Base-by-base conservation (phyloP, 2,113 vertebrate genomes). In the Ascaphus truei region DNA sequence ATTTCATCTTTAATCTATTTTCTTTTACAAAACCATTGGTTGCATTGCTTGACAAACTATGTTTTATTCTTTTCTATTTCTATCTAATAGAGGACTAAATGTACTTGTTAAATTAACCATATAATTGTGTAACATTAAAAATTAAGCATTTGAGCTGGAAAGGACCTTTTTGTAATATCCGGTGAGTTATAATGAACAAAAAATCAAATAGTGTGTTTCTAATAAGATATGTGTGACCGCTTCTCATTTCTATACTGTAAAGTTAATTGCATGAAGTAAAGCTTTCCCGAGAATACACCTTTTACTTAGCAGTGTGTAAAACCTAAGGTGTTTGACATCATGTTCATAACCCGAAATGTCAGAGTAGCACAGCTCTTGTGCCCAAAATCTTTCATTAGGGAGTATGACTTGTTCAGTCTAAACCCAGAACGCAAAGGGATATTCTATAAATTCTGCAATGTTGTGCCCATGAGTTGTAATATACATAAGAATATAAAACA, bases 301-400 rank as follows among this genome's bases (percentile, higher is more conserved):
- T 65, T 29, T 36, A 65, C 33, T 26, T 53, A 55, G n/a, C 36
- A 41, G 50, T 22, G 55, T 22, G 37, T 50, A 15, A n/a, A 66
- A 66, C 53, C 55, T 53, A 66, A 55, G 50, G 33, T 29, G 55
- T 66, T 33, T 50, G 22, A 29, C 62, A 66, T 15, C 62, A 64
- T 66, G 48, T 53, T 27, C 55, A 53, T 66, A 66, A 66, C 62
- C 62, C 55, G 15, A 48, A 66, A 55, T 55, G 62, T 66, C 62
- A 66, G 33, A 41, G 62, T 66, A 55, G 27, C 50, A 48, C 33
- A 22, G n/a, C 22, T 66, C 34, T 55, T 37, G 30, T 23, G n/a
- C 62, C 39, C 33, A 22, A 66, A 41, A 52, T 65, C 62, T 53
- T 65, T 22, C 37, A 65, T 65, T 53, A 66, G 33, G 36, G n/a